Conservation (phyloP, 1,140 invertebrate genomes). For the Habropoda laboriosa region DNA sequence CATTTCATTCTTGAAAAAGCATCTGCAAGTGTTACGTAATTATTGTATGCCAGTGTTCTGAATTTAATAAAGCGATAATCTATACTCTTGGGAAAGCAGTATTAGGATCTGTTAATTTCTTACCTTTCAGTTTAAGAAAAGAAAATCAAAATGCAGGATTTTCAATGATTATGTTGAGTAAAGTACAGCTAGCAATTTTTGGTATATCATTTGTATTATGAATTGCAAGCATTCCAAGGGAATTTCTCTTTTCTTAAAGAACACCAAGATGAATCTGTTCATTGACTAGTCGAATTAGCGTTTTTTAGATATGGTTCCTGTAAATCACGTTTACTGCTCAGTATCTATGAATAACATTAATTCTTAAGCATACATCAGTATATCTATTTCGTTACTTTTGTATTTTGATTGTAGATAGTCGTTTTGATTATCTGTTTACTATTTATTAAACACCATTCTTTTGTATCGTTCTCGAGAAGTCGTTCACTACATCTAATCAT, state of each 20-base stretch:
- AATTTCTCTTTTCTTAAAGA: slow-evolving; percentile 2
- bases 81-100: slow-evolving; percentile 35
- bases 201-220: slow-evolving; percentile 18
- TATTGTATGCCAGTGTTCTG: slow-evolving; percentile 36
- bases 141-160: slow-evolving; percentile 33
- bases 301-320: slow-evolving; percentile 72
- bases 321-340: slow-evolving; percentile 69
- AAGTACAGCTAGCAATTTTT: slow-evolving; percentile 22
- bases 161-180: not conserved
- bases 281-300: slow-evolving; percentile 67
- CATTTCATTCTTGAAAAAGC: not conserved
- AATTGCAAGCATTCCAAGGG: slow-evolving; percentile 17
- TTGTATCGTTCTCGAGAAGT: slow-evolving; percentile 51
- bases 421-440: slow-evolving; percentile 31
- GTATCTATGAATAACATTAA: slow-evolving; percentile 63
- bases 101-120: slow-evolving; percentile 12
- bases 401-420: slow-evolving; percentile 54
- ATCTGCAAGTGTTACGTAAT: slow-evolving; percentile 42
- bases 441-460: slow-evolving; percentile 42
- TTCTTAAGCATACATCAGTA: slow-evolving; percentile 46
- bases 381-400: slow-evolving; percentile 49
- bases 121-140: slow-evolving; percentile 12
- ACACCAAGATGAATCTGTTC: slow-evolving; percentile 13
- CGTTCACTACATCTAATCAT: slow-evolving; percentile 67
- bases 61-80: slow-evolving; percentile 36